Base-by-base conservation (phyloP, 1,140 invertebrate genomes). In the Listronotus oregonensis region DNA sequence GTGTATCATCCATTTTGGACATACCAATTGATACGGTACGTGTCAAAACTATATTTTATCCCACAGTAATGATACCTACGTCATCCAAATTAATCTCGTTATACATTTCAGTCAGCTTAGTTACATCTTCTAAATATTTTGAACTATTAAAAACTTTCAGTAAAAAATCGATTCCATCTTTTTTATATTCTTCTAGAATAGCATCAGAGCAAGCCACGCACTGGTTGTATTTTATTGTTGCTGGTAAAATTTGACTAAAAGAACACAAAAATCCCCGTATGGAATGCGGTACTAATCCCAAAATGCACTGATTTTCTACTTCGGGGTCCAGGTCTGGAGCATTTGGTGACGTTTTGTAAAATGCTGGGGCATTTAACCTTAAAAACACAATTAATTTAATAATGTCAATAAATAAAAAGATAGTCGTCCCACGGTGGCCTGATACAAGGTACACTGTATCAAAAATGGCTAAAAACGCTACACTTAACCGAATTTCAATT, bases 251-350 rank as follows among this genome's bases (percentile, higher is more conserved):
- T 46, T 89, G 90, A 63, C 90, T 86, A 77, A 90, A 94, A 50
- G 86, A 85, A 69, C 90, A 90, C 6, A 98, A 79, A 75, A 94
- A 97, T 5, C 96, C 95, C 43, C 97, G 83, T 58, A 99, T 92
- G 18, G 96, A 95, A 79, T 99, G 97, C 0, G 97, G 96, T 37
- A 98, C 82, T 0, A 92, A 82, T 7, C 97, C 96, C 0, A 98
- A 80, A 27, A 90, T 79, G 39, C 90, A 88, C 63, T 87, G 83
- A 14, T 82, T 75, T 14, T 78, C 73, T 34, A 75, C 70, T 8
- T 80, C 73, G 15, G 76, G 75, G 37, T 80, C 76, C 18, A 68
- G 27, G 34, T 66, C 62, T 12, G 58, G 40, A 8, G 40, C 11
- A 9, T 72, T 73, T 12, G 62, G 66, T 9, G 64, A 51, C n/a